Evolutionary conservation across 2,888 invertebrate genomes (phyloP).

Genomic region (Blastobasis lacticolella): DNA sequence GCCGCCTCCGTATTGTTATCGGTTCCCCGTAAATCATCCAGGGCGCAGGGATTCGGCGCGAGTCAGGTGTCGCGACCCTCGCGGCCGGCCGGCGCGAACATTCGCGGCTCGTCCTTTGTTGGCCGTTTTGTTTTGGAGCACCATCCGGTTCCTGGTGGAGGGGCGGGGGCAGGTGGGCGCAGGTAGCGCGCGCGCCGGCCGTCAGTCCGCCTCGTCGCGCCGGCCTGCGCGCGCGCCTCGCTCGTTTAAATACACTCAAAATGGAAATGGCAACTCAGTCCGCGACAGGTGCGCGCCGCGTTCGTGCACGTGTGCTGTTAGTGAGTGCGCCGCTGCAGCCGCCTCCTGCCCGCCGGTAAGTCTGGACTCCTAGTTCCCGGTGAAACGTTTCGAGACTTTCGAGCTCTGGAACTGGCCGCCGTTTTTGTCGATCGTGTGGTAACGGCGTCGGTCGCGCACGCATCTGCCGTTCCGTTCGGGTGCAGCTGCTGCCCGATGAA

Average conservation of each 20-base stretch:
- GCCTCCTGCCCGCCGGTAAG: slow-evolving; percentile 27
- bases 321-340: slow-evolving; percentile 65
- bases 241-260: slow-evolving; percentile 44
- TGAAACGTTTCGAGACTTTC: slow-evolving; percentile 32
- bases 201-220: slow-evolving; percentile 61
- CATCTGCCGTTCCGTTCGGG: slow-evolving; percentile 63
- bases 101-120: slow-evolving; percentile 73
- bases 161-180: slow-evolving; percentile 67
- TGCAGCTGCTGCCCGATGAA: slow-evolving; percentile 62
- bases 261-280: slow-evolving; percentile 67
- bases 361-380: slow-evolving; percentile 47
- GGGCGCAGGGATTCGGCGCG: slow-evolving; percentile 36
- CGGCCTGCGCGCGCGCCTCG: slow-evolving; percentile 65
- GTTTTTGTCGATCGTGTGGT: slow-evolving; percentile 49
- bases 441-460: slow-evolving; percentile 50
- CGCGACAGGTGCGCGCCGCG: slow-evolving; percentile 70
- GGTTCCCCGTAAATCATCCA: slow-evolving; percentile 22
- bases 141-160: slow-evolving; percentile 71
- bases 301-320: slow-evolving; percentile 71
- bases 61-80: slow-evolving; percentile 59
- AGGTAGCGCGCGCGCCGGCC: slow-evolving; percentile 62
- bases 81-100: slow-evolving; percentile 59
- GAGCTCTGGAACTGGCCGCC: slow-evolving; percentile 30
- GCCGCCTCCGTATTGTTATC: slow-evolving; percentile 27
- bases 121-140: slow-evolving; percentile 73